Conservation (phyloP, 2,113 vertebrate species). For the Tragulus kanchil region DNA sequence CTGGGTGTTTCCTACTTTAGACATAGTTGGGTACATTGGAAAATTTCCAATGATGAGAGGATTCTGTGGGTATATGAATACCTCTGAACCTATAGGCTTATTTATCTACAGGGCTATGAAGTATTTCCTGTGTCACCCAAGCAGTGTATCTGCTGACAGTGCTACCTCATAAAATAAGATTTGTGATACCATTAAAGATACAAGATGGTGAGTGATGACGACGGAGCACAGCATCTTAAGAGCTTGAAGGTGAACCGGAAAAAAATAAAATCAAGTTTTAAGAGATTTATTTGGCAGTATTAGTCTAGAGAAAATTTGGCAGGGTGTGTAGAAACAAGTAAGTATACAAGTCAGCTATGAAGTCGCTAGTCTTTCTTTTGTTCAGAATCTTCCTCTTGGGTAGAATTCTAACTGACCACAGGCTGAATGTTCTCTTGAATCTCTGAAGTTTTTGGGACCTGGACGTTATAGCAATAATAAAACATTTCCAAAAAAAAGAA, state of each 20-base stretch:
- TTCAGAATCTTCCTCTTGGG: neutral
- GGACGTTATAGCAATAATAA: neutral
- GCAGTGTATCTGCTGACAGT: neutral
- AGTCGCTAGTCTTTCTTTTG: neutral
- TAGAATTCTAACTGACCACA: neutral
- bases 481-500: conserved; percentile 10
- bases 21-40: neutral
- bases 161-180: conserved; percentile 37
- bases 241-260: conserved; percentile 38
- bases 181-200: conserved; percentile 1
- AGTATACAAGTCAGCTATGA: neutral
- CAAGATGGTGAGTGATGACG: neutral
- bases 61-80: neutral
- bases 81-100: neutral
- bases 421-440: neutral
- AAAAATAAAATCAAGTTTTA: conserved; percentile 53
- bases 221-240: neutral
- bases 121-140: neutral
- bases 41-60: neutral
- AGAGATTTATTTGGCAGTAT: conserved; percentile 47
- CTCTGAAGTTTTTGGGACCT: neutral
- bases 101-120: conserved; percentile 5
- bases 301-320: neutral
- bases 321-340: neutral
- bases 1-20: neutral